A percentile compares a stretch with the other conserved stretches of the same genome.
Evolutionary conservation across 1,140 invertebrate genomes (phyloP).

Genomic region (Drosophila gunungcola): DNA sequence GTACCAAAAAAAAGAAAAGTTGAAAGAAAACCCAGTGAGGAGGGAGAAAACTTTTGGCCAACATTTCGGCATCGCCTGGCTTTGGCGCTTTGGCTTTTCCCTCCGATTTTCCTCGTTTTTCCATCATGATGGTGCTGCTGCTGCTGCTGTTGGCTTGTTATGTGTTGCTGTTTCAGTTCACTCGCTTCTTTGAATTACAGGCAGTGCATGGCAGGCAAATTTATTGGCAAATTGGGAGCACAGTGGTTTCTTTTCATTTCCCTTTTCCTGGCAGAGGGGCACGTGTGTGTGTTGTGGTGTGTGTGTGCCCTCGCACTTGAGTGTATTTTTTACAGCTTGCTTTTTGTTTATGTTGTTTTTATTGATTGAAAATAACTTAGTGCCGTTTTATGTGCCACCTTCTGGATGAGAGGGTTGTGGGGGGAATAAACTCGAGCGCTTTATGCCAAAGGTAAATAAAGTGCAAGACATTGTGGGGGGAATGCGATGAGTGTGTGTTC

Average conservation of each 20-base stretch:
- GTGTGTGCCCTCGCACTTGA: constrained; percentile 42
- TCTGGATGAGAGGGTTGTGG: neutral
- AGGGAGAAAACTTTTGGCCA: constrained; percentile 44
- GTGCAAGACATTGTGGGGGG: constrained; percentile 23
- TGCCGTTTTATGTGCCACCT: constrained; percentile 69
- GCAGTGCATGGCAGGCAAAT: constrained; percentile 77
- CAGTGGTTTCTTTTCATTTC: constrained; percentile 62
- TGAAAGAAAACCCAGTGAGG: constrained; percentile 4
- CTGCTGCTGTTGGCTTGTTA: constrained; percentile 1
- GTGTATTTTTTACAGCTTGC: constrained; percentile 80
- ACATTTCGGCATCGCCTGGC: constrained; percentile 44
- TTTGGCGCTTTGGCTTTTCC: constrained; percentile 2
- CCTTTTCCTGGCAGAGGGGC: constrained; percentile 1
- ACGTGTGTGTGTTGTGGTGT: constrained; percentile 13
- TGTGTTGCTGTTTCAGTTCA: constrained; percentile 30
- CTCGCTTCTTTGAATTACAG: constrained; percentile 67
- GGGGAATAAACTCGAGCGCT: constrained; percentile 68
- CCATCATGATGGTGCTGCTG: neutral
- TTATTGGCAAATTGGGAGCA: constrained; percentile 82
- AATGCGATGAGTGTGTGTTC: neutral
- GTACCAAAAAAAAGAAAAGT: constrained; percentile 26
- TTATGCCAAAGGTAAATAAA: constrained; percentile 79
- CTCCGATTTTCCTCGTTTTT: neutral
- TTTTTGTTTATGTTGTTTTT: constrained; percentile 82
- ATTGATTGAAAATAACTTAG: constrained; percentile 83